Evolutionary conservation across 2,888 invertebrate species (phyloP), one percentile per base, ranked within the genome.

Genomic region (Dinocampus coccinellae): DNA sequence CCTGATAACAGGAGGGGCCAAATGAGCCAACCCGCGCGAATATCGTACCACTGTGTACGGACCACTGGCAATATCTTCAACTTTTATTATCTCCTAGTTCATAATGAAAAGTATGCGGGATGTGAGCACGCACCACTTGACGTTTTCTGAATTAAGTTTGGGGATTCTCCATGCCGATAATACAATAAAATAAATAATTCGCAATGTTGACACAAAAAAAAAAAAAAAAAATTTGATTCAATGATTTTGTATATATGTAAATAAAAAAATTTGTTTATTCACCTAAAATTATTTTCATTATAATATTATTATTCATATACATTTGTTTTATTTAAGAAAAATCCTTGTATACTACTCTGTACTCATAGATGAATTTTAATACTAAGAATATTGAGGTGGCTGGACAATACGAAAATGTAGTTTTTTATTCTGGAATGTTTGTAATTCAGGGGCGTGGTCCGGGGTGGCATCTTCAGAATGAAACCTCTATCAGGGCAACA

Each of bases 11-110:
- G 85, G 85, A 87, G 85, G 86, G 86, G 86, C 85, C 83, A 80
- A 82, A 83, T 82, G 85, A 85, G 85, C 85, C 85, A 86, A 85
- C 84, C 85, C 86, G 86, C 87, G 86, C 86, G 85, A 86, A 86
- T 83, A 78, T 81, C 77, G 82, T 80, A 80, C 77, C 79, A 79
- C 82, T 78, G 16, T 47, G 81, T 77, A 79, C 81, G 79, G 80
- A 80, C 82, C 80, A 82, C 81, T 82, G 82, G 84, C 80, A 81
- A 82, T 75, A 73, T 78, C 68, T 57, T 71, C 4, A 60, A 39
- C 68, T 10, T 75, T 81, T 75, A 73, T 87, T 79, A 34, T 81
- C 55, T 67, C 85, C 85, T 85, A 79, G 55, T 86, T 76, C 58
- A 65, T 74, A 73, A 79, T 79, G 76, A 81, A 80, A 82, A 81